Conservation (phyloP, 2,888 invertebrate species). For the Heteromurus nitidus region DNA sequence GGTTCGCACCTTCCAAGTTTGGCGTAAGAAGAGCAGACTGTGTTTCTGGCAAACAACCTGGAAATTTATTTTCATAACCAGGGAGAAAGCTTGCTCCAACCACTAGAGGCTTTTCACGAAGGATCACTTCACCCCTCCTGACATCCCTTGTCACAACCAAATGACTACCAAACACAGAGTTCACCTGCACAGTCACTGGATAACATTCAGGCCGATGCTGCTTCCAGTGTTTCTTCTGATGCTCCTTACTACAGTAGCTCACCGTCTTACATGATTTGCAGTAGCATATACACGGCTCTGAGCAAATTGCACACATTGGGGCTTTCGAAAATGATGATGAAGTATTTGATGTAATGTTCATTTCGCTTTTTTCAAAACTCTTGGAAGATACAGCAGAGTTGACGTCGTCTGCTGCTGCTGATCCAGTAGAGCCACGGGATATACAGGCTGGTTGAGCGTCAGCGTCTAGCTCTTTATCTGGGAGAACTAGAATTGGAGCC, state of each 20-base stretch:
- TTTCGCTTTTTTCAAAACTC: too few relatives aligned
- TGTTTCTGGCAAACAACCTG: too few relatives aligned
- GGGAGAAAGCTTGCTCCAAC: slow-evolving; percentile 65
- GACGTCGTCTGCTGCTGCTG: too few relatives aligned
- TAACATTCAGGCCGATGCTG: slow-evolving; percentile 68
- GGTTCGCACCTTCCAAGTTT: not conserved
- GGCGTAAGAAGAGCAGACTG: too few relatives aligned
- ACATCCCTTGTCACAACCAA: slow-evolving; percentile 68
- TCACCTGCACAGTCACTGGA: slow-evolving; percentile 59
- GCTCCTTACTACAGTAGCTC: slow-evolving; percentile 60
- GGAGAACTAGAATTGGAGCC: not conserved
- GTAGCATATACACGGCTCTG: slow-evolving; percentile 42
- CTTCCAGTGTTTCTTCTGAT: slow-evolving; percentile 70
- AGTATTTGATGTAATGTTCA: too few relatives aligned
- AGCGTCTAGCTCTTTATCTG: not conserved
- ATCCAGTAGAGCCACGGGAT: too few relatives aligned
- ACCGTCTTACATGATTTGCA: slow-evolving; percentile 61
- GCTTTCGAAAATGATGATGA: slow-evolving; percentile 36
- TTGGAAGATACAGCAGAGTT: too few relatives aligned
- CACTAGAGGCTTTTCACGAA: slow-evolving; percentile 68
- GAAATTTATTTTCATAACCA: too few relatives aligned
- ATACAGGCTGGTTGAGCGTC: too few relatives aligned
- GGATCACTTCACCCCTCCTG: slow-evolving; percentile 69
- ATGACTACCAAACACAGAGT: slow-evolving; percentile 65
- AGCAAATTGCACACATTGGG: slow-evolving; percentile 54